Evolutionary conservation across 2,797 vertebrate genomes (phyloP), one percentile per base, ranked within the genome.

Genomic region (Philypnodon macrostomus): DNA sequence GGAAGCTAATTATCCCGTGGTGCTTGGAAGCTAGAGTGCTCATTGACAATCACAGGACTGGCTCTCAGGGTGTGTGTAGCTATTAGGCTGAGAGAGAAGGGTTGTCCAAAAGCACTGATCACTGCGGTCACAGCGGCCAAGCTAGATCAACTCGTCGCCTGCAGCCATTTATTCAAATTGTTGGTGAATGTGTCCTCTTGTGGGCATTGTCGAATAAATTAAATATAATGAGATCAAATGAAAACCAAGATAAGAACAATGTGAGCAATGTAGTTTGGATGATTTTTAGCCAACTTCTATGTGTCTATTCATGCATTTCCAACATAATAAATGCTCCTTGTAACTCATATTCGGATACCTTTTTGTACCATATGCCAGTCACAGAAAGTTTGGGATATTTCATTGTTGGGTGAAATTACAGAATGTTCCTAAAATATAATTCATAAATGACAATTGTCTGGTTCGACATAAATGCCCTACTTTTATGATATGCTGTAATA

Each of bases 1-100:
- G 67, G 70, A 79, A 79, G 76, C 77, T 87, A 87, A 88, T 88
- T 87, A 86, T 78, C 75, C 68, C 53, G 54, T 70, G 71, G 74
- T 75, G 67, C 83, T 86, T 76, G 53, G 70, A 75, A 77, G 73
- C 79, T 78, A 81, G 84, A 85, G 70, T 78, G 61, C 77, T 82
- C 75, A 81, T 78, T 84, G 85, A 84, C 81, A 84, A 77, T 87
- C 83, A 84, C 73, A 75, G 35, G 60, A 53, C 72, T 55, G n/a
- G 46, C 63, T 77, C 76, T 80, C 50, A 46, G 61, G 61, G 73
- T 74, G 61, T 71, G 53, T 70, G 59, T 53, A 70, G 63, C 63
- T 68, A 64, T 75, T 77, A 78, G 57, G 62, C 61, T 64, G 70
- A 76, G 60, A 71, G 60, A 74, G 56, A 50, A 34, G 58, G 56